These are phyloP conservation scores for Perognathus longimembris DNA, from an alignment of 2,113 vertebrate species.

Conservation along the genomic window DNA sequence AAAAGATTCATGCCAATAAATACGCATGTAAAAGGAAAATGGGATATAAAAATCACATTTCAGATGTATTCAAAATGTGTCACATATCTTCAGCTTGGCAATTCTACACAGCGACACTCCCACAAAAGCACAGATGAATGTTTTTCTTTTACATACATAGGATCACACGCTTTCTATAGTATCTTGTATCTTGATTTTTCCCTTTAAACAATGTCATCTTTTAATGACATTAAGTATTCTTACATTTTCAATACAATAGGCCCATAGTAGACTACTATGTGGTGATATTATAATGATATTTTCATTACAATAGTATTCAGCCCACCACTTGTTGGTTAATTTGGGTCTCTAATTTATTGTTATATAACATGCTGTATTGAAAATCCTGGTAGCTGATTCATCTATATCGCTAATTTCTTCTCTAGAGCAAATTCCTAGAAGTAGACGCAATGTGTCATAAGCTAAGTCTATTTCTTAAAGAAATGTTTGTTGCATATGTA, in stretches of 20 bases:
- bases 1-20: constrained; percentile 6
- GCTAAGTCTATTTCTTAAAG: not conserved
- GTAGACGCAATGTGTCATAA: constrained; percentile 15
- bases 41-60: constrained; percentile 39
- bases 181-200: constrained; percentile 40
- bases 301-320: not conserved
- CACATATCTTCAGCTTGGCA: not conserved
- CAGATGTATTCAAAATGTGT: not conserved
- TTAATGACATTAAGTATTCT: constrained; percentile 7
- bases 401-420: not conserved
- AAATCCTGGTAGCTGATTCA: constrained; percentile 6
- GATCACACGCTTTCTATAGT: not conserved
- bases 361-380: not conserved
- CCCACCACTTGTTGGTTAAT: not conserved
- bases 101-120: not conserved
- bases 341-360: constrained; percentile 36
- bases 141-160: not conserved
- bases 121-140: not conserved
- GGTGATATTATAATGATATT: not conserved
- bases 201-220: not conserved
- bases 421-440: constrained; percentile 49
- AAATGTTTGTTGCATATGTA: not conserved
- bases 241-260: not conserved
- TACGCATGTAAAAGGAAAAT: not conserved
- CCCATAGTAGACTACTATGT: not conserved